Percentiles rank a stretch among this genome's conserved stretches.
These are phyloP conservation scores for Zosterops japonicus DNA, from an alignment of 2,113 vertebrate genomes.

Conservation along the genomic window DNA sequence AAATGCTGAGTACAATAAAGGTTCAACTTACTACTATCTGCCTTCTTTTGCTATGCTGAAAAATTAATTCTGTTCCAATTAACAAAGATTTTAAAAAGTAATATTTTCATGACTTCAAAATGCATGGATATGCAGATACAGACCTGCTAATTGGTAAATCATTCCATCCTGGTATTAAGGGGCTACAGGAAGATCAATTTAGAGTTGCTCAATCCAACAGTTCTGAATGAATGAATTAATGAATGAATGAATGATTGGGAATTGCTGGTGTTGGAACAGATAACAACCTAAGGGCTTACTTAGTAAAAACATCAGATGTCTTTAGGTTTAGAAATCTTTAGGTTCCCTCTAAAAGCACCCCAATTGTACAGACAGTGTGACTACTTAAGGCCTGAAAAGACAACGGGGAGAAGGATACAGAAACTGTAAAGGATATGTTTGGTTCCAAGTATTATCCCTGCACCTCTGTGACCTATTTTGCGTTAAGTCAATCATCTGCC, in stretches of 20 bases:
- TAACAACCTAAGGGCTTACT: rapidly evolving
- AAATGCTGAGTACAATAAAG: neutral
- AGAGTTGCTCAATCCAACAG: neutral
- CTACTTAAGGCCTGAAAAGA: neutral
- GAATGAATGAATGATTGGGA: neutral
- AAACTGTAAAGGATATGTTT: neutral
- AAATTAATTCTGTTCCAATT: neutral
- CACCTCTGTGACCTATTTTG: neutral
- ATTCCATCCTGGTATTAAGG: neutral
- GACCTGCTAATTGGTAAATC: neutral
- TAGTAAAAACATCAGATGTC: neutral
- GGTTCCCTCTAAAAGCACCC: neutral
- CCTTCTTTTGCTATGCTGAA: neutral
- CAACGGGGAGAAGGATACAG: neutral
- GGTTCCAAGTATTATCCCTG: neutral
- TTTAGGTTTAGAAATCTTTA: neutral
- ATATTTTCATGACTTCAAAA: neutral
- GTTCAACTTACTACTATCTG: neutral
- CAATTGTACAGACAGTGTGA: neutral
- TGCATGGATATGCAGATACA: neutral
- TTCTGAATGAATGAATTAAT: neutral
- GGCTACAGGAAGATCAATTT: neutral
- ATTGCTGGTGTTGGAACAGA: neutral
- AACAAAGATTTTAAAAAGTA: neutral
- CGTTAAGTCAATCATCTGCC: neutral